Conservation (phyloP, 2,888 invertebrate species). For the Melitaea athalia region DNA sequence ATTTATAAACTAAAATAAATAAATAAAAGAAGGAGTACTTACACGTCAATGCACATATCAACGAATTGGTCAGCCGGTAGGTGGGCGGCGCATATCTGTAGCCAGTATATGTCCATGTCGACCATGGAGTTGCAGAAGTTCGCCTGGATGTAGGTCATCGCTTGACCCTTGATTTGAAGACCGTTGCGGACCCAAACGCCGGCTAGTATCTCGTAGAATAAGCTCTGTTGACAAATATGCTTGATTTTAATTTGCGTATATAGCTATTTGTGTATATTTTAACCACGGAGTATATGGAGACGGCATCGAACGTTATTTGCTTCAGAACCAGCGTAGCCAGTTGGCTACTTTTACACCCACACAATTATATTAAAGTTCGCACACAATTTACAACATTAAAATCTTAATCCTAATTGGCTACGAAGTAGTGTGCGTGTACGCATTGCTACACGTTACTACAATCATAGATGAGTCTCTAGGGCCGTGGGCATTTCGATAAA, state of each 20-base stretch:
- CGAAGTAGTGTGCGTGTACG: too few species aligned
- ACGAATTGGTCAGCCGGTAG: slow-evolving; percentile 93
- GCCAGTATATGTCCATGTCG: slow-evolving; percentile 96
- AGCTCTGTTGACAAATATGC: slow-evolving; percentile 83
- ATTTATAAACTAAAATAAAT: too few species aligned
- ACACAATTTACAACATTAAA: too few species aligned
- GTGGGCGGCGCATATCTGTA: slow-evolving; percentile 96
- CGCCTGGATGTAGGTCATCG: slow-evolving; percentile 99
- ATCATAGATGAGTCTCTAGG: too few species aligned
- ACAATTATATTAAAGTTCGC: too few species aligned
- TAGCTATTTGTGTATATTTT: neutral
- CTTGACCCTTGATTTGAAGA: slow-evolving; percentile 98
- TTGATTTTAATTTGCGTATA: neutral
- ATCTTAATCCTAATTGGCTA: too few species aligned
- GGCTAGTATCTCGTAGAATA: slow-evolving; percentile 96
- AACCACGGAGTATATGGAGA: too few species aligned
- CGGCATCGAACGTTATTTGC: too few species aligned
- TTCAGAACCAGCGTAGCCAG: too few species aligned
- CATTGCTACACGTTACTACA: too few species aligned
- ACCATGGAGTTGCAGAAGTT: slow-evolving; percentile 99
- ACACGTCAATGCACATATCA: slow-evolving; percentile 94
- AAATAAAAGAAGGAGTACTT: slow-evolving; percentile 51
- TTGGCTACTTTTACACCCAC: too few species aligned
- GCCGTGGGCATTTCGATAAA: too few species aligned
- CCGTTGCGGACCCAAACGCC: slow-evolving; percentile 99